Evolutionary conservation across 2,797 vertebrate genomes (phyloP), one percentile per base, ranked within the genome.

Genomic region (Mionectes olivaceus): DNA sequence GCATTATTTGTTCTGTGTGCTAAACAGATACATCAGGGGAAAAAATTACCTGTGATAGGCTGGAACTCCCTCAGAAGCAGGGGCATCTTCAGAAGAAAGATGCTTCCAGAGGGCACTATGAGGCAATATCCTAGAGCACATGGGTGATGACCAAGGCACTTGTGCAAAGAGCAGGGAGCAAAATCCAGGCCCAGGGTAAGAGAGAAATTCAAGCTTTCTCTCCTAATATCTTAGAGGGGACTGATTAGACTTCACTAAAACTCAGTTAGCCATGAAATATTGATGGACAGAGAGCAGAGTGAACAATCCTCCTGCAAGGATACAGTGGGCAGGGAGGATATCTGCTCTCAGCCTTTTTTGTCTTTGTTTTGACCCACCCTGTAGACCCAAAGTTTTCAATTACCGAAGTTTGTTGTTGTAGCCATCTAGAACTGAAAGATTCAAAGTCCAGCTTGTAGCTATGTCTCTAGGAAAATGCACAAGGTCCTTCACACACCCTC

Each of bases 61-160:
- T 52, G 30, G 24, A 64, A 21, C 9, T 56, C 50, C 46, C 41
- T 52, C 37, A 43, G n/a, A 65, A 17, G 27, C 7, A 70, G 28
- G 10, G 3, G 7, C 16, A 33, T 10, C 2, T 15, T 16, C 46
- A 65, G 35, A 53, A 57, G 30, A 52, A 60, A 60, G 37, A 61
- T 32, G n/a, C 8, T 44, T 65, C 44, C 50, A 4, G 28, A 67
- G 13, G 18, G 11, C 30, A 44, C 55, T 25, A 60, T 6, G 19
- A 81, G 23, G 19, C 25, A 64, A 11, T 1, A 32, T 16, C n/a
- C 32, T 32, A 7, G 9, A 63, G 21, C 7, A 13, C 5, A 13
- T 0, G 0, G 5, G 14, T 24, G 9, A 22, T 44, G 28, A 69
- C 28, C 0, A 0, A 37, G 22, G 13, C 27, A 53, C 11, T 37